phyloP scores from a whole-genome alignment of 2,113 vertebrate species.

The Scatophagus argus region DNA sequence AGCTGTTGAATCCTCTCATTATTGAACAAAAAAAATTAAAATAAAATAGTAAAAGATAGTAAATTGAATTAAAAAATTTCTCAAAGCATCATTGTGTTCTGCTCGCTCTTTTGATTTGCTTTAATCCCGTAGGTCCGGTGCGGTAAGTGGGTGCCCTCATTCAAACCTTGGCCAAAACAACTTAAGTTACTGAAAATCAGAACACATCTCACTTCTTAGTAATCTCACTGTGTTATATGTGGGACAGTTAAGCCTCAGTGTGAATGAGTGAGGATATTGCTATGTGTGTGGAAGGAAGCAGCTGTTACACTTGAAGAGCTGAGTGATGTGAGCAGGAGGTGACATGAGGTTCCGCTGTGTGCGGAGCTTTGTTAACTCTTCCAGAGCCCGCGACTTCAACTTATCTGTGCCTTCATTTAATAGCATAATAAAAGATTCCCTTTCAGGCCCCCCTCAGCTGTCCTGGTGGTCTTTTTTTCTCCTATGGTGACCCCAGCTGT shows the following conservation, averaged over 20 bases:
- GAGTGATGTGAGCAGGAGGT: slow-evolving; percentile 81
- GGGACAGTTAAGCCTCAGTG: slow-evolving; percentile 77
- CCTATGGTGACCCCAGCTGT: slow-evolving; percentile 47
- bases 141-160: slow-evolving; percentile 36
- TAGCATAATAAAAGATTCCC: slow-evolving; percentile 75
- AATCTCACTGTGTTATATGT: slow-evolving; percentile 64
- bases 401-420: slow-evolving; percentile 73
- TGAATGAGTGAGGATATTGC: slow-evolving; percentile 76
- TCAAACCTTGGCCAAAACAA: slow-evolving; percentile 35
- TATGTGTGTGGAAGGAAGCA: slow-evolving; percentile 78
- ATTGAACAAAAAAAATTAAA: slow-evolving; percentile 5
- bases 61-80: slow-evolving; percentile 36
- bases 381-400: slow-evolving; percentile 48
- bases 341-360: slow-evolving; percentile 75
- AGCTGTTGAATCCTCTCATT: slow-evolving; percentile 53
- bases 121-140: slow-evolving; percentile 25
- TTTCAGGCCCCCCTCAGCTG: slow-evolving; percentile 67
- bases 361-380: slow-evolving; percentile 78
- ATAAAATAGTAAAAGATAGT: too few relatives aligned
- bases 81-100: slow-evolving; percentile 22
- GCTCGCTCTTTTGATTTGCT: slow-evolving; percentile 28
- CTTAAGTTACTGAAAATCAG: slow-evolving; percentile 60
- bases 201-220: slow-evolving; percentile 54
- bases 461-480: slow-evolving; percentile 76
- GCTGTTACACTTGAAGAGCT: slow-evolving; percentile 80